Conservation (phyloP, 2,888 invertebrate genomes). For the Nephrocerus scutellatus region DNA sequence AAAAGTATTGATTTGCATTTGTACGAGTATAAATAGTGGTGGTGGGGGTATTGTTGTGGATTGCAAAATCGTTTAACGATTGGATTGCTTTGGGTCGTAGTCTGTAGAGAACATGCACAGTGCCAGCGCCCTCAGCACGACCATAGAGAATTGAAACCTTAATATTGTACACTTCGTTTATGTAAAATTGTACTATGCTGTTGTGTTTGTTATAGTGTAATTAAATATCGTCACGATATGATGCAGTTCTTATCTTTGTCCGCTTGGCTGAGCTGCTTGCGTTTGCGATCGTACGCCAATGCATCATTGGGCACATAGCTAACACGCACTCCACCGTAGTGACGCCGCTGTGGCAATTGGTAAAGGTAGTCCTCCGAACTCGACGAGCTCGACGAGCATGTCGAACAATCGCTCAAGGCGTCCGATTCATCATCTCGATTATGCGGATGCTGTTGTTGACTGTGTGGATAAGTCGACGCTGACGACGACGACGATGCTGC, state of each 20-base stretch:
- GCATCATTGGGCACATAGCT: conserved; percentile 92
- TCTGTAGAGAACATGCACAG: too few species aligned
- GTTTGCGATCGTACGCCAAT: conserved; percentile 70
- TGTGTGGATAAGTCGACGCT: conserved; percentile 16
- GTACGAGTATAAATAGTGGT: background rate
- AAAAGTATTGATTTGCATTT: background rate
- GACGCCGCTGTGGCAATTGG: conserved; percentile 72
- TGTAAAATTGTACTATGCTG: too few species aligned
- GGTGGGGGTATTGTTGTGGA: background rate
- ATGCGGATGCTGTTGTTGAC: conserved; percentile 15
- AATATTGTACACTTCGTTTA: background rate
- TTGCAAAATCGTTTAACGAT: too few species aligned
- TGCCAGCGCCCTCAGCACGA: too few species aligned
- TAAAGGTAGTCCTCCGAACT: conserved; percentile 85
- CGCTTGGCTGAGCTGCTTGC: conserved; percentile 50
- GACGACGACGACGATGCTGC: conserved; percentile 33
- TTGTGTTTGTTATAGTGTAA: conserved; percentile 19
- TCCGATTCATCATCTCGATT: conserved; percentile 51
- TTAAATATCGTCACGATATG: conserved; percentile 64
- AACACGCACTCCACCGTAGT: conserved; percentile 81
- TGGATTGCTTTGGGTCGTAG: too few species aligned
- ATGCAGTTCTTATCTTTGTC: conserved; percentile 74
- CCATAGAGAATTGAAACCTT: conserved; percentile 5
- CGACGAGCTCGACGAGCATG: conserved; percentile 78
- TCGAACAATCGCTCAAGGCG: conserved; percentile 77